These are phyloP conservation scores for Thecocarcelia acutangulata DNA, from an alignment of 2,888 invertebrate genomes.

Conservation along the genomic window DNA sequence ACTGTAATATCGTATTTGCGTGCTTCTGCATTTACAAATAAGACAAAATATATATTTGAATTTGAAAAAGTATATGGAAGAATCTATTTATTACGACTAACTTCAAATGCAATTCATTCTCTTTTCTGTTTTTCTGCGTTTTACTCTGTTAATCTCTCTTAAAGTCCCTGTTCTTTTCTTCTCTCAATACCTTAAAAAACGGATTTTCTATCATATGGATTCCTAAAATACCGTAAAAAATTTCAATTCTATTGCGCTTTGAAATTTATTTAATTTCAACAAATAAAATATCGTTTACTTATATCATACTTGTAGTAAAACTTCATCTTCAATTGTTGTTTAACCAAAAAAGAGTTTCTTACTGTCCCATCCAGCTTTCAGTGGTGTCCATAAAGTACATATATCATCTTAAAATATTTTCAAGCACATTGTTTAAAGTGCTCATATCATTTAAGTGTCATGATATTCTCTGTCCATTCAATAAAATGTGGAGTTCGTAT, in stretches of 20 bases:
- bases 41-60: no score
- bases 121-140: no score
- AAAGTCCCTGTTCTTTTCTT: no score
- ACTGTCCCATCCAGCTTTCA: slow-evolving; percentile 26
- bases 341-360: slow-evolving; percentile 6
- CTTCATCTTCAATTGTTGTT: slow-evolving; percentile 11
- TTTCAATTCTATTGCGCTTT: slow-evolving; percentile 52
- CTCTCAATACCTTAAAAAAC: no score
- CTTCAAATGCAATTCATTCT: no score
- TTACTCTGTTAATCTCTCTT: no score
- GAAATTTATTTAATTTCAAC: slow-evolving; percentile 55
- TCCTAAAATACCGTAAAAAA: slow-evolving; percentile 27
- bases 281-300: slow-evolving; percentile 30
- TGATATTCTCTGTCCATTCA: slow-evolving; percentile 8
- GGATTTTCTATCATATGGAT: slow-evolving; percentile 7
- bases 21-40: no score
- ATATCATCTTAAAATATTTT: slow-evolving; percentile 37
- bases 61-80: no score
- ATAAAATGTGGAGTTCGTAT: slow-evolving; percentile 5
- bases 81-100: no score
- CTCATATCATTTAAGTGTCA: slow-evolving; percentile 43
- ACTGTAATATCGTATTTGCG: no score
- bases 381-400: slow-evolving; percentile 55
- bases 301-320: slow-evolving; percentile 6
- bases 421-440: slow-evolving; percentile 56